Evolutionary conservation across 2,888 invertebrate species (phyloP).

Genomic region (Odontomyia ornata): DNA sequence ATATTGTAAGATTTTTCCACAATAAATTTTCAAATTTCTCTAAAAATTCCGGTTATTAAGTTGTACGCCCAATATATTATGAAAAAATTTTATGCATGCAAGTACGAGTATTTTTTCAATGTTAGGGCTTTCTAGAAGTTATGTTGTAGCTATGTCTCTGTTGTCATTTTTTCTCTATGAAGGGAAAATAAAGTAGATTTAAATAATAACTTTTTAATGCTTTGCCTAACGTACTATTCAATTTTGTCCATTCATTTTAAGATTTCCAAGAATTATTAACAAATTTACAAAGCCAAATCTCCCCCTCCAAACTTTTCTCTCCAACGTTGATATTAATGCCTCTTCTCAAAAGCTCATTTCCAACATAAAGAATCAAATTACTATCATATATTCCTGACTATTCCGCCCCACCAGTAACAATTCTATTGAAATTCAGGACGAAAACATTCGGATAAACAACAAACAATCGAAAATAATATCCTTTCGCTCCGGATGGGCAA

Average conservation of each 20-base stretch:
- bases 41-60: too few species aligned
- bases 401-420: not conserved
- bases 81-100: not conserved
- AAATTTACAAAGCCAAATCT: not conserved
- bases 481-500: constrained; percentile 14
- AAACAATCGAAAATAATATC: constrained; percentile 15
- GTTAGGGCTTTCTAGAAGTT: too few species aligned
- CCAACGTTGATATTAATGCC: constrained; percentile 16
- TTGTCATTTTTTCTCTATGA: too few species aligned
- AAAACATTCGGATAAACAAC: not conserved
- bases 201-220: too few species aligned
- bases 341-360: not conserved
- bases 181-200: too few species aligned
- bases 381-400: not conserved
- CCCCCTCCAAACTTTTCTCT: not conserved
- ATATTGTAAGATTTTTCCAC: too few species aligned
- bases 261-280: not conserved
- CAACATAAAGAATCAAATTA: too few species aligned
- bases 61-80: too few species aligned
- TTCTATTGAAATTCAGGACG: not conserved
- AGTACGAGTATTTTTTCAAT: too few species aligned
- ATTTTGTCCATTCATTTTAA: not conserved
- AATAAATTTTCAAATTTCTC: too few species aligned
- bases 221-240: too few species aligned
- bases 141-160: too few species aligned